phyloP scores from a whole-genome alignment of 2,888 invertebrate species.

The Portevinia maculata region DNA sequence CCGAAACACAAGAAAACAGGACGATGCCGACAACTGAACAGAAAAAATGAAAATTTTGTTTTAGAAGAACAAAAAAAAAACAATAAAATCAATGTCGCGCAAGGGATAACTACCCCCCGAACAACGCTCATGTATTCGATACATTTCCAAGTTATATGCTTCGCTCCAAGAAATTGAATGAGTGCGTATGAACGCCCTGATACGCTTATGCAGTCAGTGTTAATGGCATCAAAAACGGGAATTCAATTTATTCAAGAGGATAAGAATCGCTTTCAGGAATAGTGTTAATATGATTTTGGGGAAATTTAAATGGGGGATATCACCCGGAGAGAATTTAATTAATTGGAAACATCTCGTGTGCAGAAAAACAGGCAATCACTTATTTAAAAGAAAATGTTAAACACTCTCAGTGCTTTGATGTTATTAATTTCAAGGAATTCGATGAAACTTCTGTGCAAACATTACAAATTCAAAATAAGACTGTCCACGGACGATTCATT shows the following conservation, averaged over 20 bases:
- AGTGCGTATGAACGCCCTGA: conserved; percentile 74
- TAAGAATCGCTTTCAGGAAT: conserved; percentile 35
- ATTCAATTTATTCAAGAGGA: conserved; percentile 74
- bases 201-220: conserved; percentile 77
- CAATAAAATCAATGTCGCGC: conserved; percentile 71
- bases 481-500: too few species aligned
- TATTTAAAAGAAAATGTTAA: too few species aligned
- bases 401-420: too few species aligned
- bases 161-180: conserved; percentile 56
- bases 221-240: conserved; percentile 79
- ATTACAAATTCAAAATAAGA: too few species aligned
- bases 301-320: conserved; percentile 12
- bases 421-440: too few species aligned
- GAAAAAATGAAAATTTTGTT: conserved; percentile 67
- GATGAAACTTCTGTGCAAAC: too few species aligned
- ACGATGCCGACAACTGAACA: conserved; percentile 72
- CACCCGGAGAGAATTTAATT: conserved; percentile 60
- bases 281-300: conserved; percentile 52
- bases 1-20: conserved; percentile 71
- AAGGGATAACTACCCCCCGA: conserved; percentile 68
- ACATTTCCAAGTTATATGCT: conserved; percentile 53
- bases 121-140: conserved; percentile 36
- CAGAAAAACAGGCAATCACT: neutral
- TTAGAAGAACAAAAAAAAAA: conserved; percentile 71
- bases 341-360: conserved; percentile 58